Evolutionary conservation across 2,797 vertebrate species (phyloP).

Genomic region (Spinus pinus): DNA sequence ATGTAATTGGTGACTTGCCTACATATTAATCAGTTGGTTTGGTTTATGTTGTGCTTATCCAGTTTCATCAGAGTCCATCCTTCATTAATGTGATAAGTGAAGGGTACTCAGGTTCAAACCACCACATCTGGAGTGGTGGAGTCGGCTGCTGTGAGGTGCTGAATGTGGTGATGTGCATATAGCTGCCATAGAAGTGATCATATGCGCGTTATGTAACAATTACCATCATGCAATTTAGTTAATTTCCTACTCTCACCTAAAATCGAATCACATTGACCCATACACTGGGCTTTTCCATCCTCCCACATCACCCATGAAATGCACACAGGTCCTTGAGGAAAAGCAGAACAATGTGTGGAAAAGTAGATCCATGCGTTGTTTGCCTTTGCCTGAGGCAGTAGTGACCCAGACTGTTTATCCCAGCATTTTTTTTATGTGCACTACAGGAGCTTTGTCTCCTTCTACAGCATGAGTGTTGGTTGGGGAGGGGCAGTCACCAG

Average conservation of each 20-base stretch:
- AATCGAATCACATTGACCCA: neutral
- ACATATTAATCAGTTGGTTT: neutral
- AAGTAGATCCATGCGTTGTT: neutral
- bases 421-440: neutral
- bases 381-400: neutral
- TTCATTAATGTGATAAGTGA: neutral
- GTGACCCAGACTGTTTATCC: neutral
- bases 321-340: neutral
- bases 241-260: neutral
- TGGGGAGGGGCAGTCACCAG: neutral
- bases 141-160: neutral
- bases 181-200: neutral
- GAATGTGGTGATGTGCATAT: neutral
- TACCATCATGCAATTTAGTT: neutral
- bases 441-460: neutral
- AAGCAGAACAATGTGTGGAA: neutral
- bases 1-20: neutral
- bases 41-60: neutral
- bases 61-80: neutral
- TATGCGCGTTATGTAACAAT: neutral
- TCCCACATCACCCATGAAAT: neutral
- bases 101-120: neutral
- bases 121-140: neutral
- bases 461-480: fast-evolving
- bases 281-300: neutral